A percentile compares a stretch with the other conserved stretches of the same genome.
Conservation (phyloP, 1,140 invertebrate species). For the Ectropis grisescens region DNA sequence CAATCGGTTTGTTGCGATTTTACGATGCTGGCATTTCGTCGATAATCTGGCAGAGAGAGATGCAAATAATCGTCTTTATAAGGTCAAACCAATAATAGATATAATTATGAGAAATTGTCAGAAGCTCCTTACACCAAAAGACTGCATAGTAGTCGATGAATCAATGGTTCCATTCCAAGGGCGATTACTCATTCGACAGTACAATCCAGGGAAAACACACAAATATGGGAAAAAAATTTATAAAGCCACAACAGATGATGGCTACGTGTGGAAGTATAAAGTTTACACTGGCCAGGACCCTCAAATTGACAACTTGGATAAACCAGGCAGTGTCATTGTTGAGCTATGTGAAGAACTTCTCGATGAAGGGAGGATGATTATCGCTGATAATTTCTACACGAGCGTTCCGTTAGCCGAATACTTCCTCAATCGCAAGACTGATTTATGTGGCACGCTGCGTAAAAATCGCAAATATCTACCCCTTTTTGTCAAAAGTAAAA, state of each 20-base stretch:
- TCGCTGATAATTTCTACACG: slow-evolving; percentile 54
- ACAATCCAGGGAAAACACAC: slow-evolving; percentile 22
- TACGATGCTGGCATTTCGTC: slow-evolving; percentile 9
- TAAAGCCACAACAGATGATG: slow-evolving; percentile 29
- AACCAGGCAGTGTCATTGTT: slow-evolving; percentile 12
- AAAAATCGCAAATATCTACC: slow-evolving; percentile 8
- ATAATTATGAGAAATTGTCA: slow-evolving; percentile 2
- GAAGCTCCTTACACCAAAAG: slow-evolving; percentile 17
- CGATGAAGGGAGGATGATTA: slow-evolving; percentile 30
- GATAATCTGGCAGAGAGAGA: slow-evolving; percentile 4
- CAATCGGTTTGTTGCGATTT: slow-evolving; percentile 4
- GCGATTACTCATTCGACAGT: slow-evolving; percentile 37
- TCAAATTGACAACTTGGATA: slow-evolving; percentile 5
- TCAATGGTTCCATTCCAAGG: slow-evolving; percentile 38
- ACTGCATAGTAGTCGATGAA: slow-evolving; percentile 35
- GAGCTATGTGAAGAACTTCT: slow-evolving; percentile 15
- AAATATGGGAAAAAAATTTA: slow-evolving; percentile 47
- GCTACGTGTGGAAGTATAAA: slow-evolving; percentile 22
- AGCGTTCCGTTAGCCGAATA: slow-evolving; percentile 27
- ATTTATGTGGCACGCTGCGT: slow-evolving; percentile 7
- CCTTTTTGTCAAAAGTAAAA: neutral
- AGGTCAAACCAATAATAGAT: slow-evolving; percentile 10
- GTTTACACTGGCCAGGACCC: slow-evolving; percentile 24
- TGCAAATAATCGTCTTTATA: slow-evolving; percentile 5
- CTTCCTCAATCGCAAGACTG: slow-evolving; percentile 1